These are phyloP conservation scores for Drosophila arizonae DNA, from an alignment of 1,140 invertebrate genomes.

Conservation along the genomic window DNA sequence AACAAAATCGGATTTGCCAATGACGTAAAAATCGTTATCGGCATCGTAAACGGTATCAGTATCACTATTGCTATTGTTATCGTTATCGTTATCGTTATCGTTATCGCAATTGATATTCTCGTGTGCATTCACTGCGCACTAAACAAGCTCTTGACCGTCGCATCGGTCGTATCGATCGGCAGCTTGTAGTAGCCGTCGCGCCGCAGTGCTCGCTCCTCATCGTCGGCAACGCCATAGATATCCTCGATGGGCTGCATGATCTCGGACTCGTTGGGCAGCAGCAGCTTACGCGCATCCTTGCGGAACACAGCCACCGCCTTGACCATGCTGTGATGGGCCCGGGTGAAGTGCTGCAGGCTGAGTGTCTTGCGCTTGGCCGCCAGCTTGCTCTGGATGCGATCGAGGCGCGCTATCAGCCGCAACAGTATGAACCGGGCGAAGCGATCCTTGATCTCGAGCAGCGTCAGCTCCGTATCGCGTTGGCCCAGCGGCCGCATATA, in stretches of 20 bases:
- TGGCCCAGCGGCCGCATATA: conserved; percentile 54
- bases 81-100: not conserved
- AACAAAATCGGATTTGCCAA: conserved; percentile 16
- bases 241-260: conserved; percentile 75
- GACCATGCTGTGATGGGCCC: conserved; percentile 66
- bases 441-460: conserved; percentile 79
- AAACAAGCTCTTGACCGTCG: conserved; percentile 64
- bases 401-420: conserved; percentile 69
- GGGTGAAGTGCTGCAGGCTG: conserved; percentile 51
- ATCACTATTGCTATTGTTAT: not conserved
- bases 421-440: conserved; percentile 70
- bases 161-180: conserved; percentile 65
- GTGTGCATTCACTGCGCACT: conserved; percentile 54
- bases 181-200: conserved; percentile 67
- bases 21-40: not conserved
- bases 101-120: not conserved
- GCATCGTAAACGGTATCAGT: not conserved
- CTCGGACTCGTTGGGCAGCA: conserved; percentile 73
- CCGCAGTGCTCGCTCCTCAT: conserved; percentile 61
- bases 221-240: conserved; percentile 70
- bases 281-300: conserved; percentile 73
- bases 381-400: conserved; percentile 66
- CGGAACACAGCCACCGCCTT: conserved; percentile 74
- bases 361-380: conserved; percentile 50
- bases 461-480: conserved; percentile 49